Base-by-base conservation (phyloP, 1,140 invertebrate species). In the Pomacea maculata region DNA sequence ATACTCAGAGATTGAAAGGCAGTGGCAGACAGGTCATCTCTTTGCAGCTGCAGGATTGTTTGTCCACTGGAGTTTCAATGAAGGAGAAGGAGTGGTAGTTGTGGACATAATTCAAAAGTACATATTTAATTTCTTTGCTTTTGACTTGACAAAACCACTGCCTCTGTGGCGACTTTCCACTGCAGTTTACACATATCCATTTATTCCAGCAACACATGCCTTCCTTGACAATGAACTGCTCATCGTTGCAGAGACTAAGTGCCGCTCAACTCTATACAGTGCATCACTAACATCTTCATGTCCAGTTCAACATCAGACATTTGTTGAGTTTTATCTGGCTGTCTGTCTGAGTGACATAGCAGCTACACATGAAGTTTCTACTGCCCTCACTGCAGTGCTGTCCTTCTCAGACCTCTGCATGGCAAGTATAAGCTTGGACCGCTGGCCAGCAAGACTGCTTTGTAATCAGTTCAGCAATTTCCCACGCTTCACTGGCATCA, bases 301-400 rank as follows among this genome's bases (percentile, higher is more conserved):
- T 80, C 9, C 12, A 25, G 55, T 57, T 29, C 55, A 76, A 5
- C 72, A 76, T 64, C 54, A 63, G 17, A 72, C 71, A 4, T 63
- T 74, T 25, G 67, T 82, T n/a, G 68, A 77, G 25, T 82, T 83
- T 21, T 83, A 80, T 80, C 84, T 80, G 76, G 80, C 79, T n/a
- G 75, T 77, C 5, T 86, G 85, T 71, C 64, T 83, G 9, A 81
- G 79, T 73, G 85, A 86, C 68, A 79, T 85, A 15, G 85, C 85
- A 9, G 80, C 78, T n/a, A 65, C 79, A 0, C 54, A 61, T 12
- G 65, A 75, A 11, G 34, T 80, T 4, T 64, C 78, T 6, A 57
- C 74, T 19, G 71, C 80, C 12, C 17, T 83, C 54, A 52, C 74
- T 29, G 34, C 74, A 3, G 63, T 81, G 2, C 29, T 85, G 7